phyloP scores from a whole-genome alignment of 2,113 vertebrate species.

The Apteryx owenii region DNA sequence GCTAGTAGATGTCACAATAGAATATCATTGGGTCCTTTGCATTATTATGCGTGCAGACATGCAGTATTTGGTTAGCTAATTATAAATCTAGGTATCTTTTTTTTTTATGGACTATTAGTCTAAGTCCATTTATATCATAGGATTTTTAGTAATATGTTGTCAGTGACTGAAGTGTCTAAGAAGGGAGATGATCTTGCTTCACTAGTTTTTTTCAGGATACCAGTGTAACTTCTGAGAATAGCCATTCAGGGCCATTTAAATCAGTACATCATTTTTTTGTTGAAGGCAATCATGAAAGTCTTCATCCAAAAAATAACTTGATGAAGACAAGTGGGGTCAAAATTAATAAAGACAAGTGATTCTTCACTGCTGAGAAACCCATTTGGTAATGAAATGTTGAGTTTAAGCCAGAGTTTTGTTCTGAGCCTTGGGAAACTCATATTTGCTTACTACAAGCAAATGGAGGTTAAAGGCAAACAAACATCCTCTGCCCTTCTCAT shows the following conservation, averaged over 20 bases:
- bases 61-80: not conserved
- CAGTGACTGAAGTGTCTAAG: not conserved
- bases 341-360: not conserved
- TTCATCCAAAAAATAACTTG: conserved; percentile 36
- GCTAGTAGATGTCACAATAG: conserved; percentile 40
- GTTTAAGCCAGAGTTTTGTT: not conserved
- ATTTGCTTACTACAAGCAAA: conserved; percentile 39
- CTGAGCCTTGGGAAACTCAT: not conserved
- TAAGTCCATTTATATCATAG: not conserved
- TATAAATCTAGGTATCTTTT: not conserved
- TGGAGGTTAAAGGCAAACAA: conserved; percentile 44
- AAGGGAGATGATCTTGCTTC: not conserved
- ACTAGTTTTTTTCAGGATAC: not conserved
- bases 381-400: not conserved
- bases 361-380: not conserved
- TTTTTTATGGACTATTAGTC: conserved; percentile 41
- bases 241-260: not conserved
- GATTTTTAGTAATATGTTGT: conserved; percentile 29
- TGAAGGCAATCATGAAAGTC: not conserved
- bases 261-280: not conserved
- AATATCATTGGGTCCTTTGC: conserved; percentile 30
- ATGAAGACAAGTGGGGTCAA: conserved; percentile 52
- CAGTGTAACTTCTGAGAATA: not conserved
- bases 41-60: conserved; percentile 44
- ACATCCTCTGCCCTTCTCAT: conserved; percentile 5